Base-by-base conservation (phyloP, 2,888 invertebrate genomes). In the Drosophila villosipedis region DNA sequence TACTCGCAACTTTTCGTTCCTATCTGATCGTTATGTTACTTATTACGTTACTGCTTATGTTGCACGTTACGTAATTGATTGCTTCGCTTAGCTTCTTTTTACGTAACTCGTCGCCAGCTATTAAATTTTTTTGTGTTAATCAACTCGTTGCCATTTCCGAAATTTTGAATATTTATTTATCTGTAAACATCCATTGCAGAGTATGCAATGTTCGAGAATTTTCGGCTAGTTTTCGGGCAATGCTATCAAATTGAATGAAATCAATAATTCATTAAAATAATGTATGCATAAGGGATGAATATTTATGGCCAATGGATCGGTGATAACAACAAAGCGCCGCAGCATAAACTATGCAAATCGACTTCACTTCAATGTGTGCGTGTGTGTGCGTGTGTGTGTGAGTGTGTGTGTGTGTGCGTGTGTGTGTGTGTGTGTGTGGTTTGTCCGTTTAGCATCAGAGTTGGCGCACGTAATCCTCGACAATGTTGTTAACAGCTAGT, bases 251-350 rank as follows among this genome's bases (percentile, higher is more conserved):
- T 80, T 52, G 73, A 70, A 78, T 60, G 77, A 71, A 85, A 85
- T 85, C 90, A 90, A 85, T 85, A 85, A 90, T 85, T 85, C 89
- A 90, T 85, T 90, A 83, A 88, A 85, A 85, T 85, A 85, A 88
- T 85, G 86, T 85, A 85, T 84, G 88, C 88, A 88, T 82, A 75
- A 82, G 77, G 75, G 72, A 76, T 84, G 83, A 83, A 83, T 84
- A 85, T 84, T 89, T 88, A 89, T 89, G 88, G 89, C 65, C 71
- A 63, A 68, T 71, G 70, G 70, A 68, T 57, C 57, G 63, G 68
- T 59, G 63, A 55, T 59, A 58, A 57, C 65, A 69, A 57, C 61
- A 79, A 63, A 57, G 68, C 37, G 16, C 73, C 80, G 55, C 58
- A 64, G 70, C 58, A 62, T 73, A 67, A 76, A 54, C 71, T 69